Evolutionary conservation across 2,888 invertebrate species (phyloP).

Genomic region (Lepidonotus clava): DNA sequence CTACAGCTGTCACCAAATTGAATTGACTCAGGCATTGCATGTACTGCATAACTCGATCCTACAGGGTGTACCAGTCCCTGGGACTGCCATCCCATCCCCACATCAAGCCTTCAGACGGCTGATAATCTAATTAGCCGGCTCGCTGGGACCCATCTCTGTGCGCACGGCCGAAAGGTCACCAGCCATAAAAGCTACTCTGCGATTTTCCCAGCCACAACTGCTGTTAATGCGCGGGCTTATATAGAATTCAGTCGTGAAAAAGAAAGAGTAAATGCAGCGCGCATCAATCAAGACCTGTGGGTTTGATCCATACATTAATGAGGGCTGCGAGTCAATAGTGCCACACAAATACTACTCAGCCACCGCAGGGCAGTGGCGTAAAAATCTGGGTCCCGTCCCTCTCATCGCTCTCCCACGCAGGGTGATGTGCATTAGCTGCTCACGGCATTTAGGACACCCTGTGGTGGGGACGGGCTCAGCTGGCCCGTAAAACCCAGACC

Average conservation of each 20-base stretch:
- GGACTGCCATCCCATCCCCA: not conserved
- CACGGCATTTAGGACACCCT: not conserved
- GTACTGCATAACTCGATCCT: conserved; percentile 33
- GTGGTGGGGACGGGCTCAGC: too few species aligned
- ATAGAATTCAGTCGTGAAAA: not conserved
- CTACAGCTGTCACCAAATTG: conserved; percentile 45
- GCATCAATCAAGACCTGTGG: conserved; percentile 1
- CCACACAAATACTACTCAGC: not conserved
- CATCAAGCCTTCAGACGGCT: not conserved
- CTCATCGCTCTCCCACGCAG: not conserved
- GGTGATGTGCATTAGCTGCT: conserved; percentile 26
- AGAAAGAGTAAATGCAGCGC: not conserved
- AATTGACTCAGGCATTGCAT: conserved; percentile 44
- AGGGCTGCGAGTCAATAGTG: conserved; percentile 6
- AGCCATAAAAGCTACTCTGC: not conserved
- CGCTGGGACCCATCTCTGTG: not conserved
- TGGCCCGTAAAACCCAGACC: too few species aligned
- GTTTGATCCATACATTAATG: not conserved
- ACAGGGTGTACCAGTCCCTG: not conserved
- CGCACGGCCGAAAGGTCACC: not conserved
- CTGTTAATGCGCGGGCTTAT: not conserved
- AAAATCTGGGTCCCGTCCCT: not conserved
- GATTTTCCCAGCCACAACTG: not conserved
- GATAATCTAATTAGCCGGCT: conserved; percentile 16
- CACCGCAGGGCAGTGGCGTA: not conserved